Evolutionary conservation across 2,113 vertebrate species (phyloP), one percentile per base, ranked within the genome.

Genomic region (Pseudorasbora parva): DNA sequence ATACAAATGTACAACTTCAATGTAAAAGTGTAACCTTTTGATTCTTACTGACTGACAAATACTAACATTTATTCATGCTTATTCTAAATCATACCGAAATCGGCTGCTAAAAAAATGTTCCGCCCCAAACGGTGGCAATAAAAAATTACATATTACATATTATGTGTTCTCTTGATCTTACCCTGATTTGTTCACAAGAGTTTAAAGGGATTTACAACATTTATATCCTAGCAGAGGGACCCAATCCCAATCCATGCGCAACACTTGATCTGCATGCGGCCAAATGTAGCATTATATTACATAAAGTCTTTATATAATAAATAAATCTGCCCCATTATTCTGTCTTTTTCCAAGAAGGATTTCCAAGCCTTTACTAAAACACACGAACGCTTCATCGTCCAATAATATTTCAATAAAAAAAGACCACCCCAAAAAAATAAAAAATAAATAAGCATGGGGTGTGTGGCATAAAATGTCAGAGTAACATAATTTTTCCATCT

Each of bases 221-320:
- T 78, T 27, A 68, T 23, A 80, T 47, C 60, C 60, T n/a, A 17
- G 33, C 45, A 68, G 25, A 3, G 10, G 1, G 21, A 68, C 17
- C n/a, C 78, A 49, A 79, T 81, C 47, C 62, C 54, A 12, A 54
- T 33, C 62, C 78, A 54, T 69, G 62, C 17, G 4, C 43, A 69
- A 62, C 59, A 54, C 62, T 47, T n/a, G 47, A 81, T 56, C 62
- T 56, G 62, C 11, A 69, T 68, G 60, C 12, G 33, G 41, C 12
- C 76, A 80, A 68, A 80, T 54, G 25, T 23, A 79, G 25, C 15
- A 79, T 69, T 6, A 69, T 14, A 19, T 81, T 69, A 68, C 21
- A 81, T 81, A 69, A 69, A 54, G 15, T 37, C 17, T 54, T 68
- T 81, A 81, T 37, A 68, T 81, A 69, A 68, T 54, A 49, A 1